These are phyloP conservation scores for Tapirus indicus DNA, from an alignment of 2,797 vertebrate genomes.

Conservation along the genomic window DNA sequence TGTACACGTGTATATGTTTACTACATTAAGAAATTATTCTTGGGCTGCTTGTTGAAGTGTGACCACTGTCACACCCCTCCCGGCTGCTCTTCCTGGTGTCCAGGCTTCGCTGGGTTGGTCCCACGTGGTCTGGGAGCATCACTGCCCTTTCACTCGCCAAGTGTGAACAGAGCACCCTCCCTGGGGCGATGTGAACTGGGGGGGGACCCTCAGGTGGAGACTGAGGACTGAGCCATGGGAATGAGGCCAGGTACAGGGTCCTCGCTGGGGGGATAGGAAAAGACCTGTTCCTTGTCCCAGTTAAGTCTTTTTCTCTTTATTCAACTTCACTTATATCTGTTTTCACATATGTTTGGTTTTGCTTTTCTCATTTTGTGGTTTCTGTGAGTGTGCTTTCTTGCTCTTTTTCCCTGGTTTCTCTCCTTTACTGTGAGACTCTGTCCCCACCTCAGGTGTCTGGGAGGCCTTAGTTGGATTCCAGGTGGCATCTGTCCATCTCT, in stretches of 20 bases:
- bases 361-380: not conserved
- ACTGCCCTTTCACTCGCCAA: no score
- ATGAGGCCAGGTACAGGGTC: not conserved
- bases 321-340: not conserved
- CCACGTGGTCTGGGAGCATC: not conserved
- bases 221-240: not conserved
- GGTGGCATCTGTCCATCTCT: not conserved
- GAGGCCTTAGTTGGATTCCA: not conserved
- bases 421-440: not conserved
- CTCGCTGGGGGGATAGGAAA: not conserved
- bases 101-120: not conserved
- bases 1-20: no score
- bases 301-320: no score
- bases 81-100: not conserved
- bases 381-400: not conserved
- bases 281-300: not conserved
- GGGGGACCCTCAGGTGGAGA: not conserved
- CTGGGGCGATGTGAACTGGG: not conserved
- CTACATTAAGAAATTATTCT: no score
- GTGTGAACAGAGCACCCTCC: not conserved
- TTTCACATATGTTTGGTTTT: accelerated
- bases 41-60: no score
- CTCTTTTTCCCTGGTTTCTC: not conserved
- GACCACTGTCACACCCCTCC: not conserved
- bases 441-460: not conserved